A percentile compares a stretch with the other conserved stretches of the same genome.
phyloP scores from a whole-genome alignment of 2,113 vertebrate species.

The Onychostruthus taczanowskii region DNA sequence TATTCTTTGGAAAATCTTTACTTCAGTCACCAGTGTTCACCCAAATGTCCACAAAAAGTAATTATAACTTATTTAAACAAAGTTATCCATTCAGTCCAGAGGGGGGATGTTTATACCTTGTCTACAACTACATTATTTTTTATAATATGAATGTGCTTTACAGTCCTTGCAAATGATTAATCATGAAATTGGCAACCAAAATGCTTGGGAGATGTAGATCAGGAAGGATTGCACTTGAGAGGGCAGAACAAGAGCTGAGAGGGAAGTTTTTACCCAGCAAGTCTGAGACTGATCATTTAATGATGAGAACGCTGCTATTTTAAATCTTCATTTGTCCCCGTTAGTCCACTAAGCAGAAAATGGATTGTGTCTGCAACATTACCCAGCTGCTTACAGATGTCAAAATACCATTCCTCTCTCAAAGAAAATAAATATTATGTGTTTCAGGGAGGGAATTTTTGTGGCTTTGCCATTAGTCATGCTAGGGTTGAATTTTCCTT shows the following conservation, averaged over 20 bases:
- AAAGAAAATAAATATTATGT: background rate
- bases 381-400: conserved; percentile 21
- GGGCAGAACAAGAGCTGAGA: background rate
- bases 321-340: conserved; percentile 1
- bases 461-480: background rate
- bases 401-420: background rate
- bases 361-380: conserved; percentile 24
- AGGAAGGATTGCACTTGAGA: conserved; percentile 3
- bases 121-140: background rate
- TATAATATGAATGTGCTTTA: background rate
- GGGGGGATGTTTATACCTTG: background rate
- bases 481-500: background rate
- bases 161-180: background rate
- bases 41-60: background rate
- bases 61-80: conserved; percentile 22
- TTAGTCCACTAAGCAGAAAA: conserved; percentile 15
- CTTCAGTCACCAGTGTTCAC: background rate
- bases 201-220: conserved; percentile 7
- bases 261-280: background rate
- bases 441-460: background rate
- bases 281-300: background rate
- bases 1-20: conserved; percentile 8
- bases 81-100: background rate
- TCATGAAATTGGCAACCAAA: conserved; percentile 13
- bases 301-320: background rate